A percentile compares a stretch with the other conserved stretches of the same genome.
phyloP scores from a whole-genome alignment of 2,113 vertebrate genomes.

The Plecturocebus donacophilus region DNA sequence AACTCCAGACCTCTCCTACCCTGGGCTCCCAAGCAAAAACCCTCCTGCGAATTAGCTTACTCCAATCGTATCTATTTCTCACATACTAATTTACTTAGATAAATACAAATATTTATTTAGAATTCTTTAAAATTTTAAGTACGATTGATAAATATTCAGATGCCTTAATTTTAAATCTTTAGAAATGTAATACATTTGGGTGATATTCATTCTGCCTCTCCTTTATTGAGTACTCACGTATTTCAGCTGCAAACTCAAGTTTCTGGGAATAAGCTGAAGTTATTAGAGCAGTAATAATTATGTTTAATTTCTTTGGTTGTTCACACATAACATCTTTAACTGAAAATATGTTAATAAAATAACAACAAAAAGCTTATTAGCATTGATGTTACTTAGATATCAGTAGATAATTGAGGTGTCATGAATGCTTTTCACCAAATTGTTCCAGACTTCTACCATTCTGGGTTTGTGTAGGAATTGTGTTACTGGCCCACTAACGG shows the following conservation, averaged over 20 bases:
- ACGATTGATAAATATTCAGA: not conserved
- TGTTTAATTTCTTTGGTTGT: slow-evolving; percentile 15
- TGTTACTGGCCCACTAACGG: not conserved
- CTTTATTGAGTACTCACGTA: not conserved
- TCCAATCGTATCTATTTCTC: not conserved
- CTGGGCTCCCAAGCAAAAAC: not conserved
- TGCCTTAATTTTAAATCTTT: not conserved
- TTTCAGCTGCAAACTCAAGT: not conserved
- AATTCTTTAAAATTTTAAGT: not conserved
- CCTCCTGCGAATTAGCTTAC: not conserved
- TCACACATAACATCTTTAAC: not conserved
- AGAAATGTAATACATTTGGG: not conserved
- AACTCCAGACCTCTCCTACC: not conserved
- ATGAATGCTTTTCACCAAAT: not conserved
- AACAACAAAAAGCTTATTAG: not conserved
- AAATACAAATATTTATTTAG: not conserved
- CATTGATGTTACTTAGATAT: not conserved
- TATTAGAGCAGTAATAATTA: not conserved
- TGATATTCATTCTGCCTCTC: not conserved
- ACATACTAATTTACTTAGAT: not conserved
- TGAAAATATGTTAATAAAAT: not conserved
- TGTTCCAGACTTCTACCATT: not conserved
- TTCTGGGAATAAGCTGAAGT: not conserved
- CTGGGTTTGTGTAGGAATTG: not conserved
- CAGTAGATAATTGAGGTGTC: not conserved